Evolutionary conservation across 2,113 vertebrate species (phyloP).

Genomic region (Poecilia latipinna): DNA sequence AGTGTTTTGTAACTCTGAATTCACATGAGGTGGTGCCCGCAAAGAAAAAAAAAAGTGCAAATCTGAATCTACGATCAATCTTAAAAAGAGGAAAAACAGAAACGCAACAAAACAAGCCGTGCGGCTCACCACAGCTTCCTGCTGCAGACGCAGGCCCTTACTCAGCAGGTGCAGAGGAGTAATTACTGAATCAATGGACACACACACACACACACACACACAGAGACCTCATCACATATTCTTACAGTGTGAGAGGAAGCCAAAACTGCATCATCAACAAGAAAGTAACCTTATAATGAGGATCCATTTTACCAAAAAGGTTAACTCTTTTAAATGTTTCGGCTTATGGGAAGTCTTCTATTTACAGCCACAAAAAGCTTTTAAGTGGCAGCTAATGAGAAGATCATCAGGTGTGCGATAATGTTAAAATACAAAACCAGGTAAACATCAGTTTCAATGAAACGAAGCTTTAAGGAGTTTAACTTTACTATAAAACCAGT

Average conservation of each 20-base stretch:
- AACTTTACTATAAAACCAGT: not conserved
- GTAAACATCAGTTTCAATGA: not conserved
- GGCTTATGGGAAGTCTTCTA: conserved; percentile 34
- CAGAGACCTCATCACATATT: conserved; percentile 71
- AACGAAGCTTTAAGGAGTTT: not conserved
- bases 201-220: conserved; percentile 65
- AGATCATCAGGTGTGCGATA: conserved; percentile 9
- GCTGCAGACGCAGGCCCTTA: conserved; percentile 64
- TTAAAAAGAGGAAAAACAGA: not conserved
- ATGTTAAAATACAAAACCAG: not conserved
- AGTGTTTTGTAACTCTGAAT: not conserved
- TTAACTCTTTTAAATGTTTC: conserved; percentile 42
- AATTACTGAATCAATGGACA: conserved; percentile 75
- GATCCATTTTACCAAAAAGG: conserved; percentile 61
- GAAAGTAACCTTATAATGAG: conserved; percentile 59
- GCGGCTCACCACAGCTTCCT: conserved; percentile 35
- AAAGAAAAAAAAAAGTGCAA: conserved; percentile 45
- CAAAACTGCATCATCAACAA: conserved; percentile 70
- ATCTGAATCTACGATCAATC: conserved; percentile 28
- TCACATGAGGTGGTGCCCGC: not conserved
- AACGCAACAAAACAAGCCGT: conserved; percentile 9
- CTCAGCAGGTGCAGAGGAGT: conserved; percentile 70
- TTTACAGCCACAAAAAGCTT: not conserved
- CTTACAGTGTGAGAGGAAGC: conserved; percentile 59
- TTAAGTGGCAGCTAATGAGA: conserved; percentile 7